Conservation (phyloP, 1,140 invertebrate genomes). For the Copidosoma floridanum region DNA sequence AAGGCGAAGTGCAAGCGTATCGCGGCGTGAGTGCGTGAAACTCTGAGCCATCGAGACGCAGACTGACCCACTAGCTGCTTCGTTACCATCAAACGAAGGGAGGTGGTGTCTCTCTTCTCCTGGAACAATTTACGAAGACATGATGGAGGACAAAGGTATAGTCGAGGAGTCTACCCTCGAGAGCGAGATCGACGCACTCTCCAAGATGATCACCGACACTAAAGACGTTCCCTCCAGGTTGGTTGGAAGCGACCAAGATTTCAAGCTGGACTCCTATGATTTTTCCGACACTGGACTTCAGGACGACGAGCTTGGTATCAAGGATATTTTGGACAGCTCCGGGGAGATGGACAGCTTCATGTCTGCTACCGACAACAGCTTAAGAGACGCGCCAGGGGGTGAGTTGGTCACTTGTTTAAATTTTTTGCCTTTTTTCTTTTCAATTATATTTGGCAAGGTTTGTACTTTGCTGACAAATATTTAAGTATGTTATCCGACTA, state of each 20-base stretch:
- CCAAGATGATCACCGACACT: constrained; percentile 48
- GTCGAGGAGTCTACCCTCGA: constrained; percentile 47
- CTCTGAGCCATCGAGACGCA: too few relatives aligned
- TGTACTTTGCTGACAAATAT: too few relatives aligned
- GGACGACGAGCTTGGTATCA: neutral
- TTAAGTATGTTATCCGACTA: too few relatives aligned
- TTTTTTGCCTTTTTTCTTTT: too few relatives aligned
- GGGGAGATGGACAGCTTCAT: neutral
- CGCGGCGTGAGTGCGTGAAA: too few relatives aligned
- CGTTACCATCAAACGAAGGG: too few relatives aligned
- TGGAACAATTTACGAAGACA: too few relatives aligned
- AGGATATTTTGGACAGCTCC: constrained; percentile 8
- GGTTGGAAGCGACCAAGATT: constrained; percentile 6
- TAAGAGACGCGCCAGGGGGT: neutral
- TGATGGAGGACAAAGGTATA: constrained; percentile 46
- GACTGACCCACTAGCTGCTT: too few relatives aligned
- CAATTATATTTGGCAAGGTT: too few relatives aligned
- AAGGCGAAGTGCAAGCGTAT: too few relatives aligned
- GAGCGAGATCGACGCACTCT: constrained; percentile 51
- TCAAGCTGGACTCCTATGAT: constrained; percentile 16
- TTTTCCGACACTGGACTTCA: neutral
- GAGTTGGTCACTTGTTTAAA: neutral
- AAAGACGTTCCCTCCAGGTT: constrained; percentile 32
- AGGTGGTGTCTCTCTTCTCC: too few relatives aligned
- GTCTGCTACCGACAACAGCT: neutral